Conservation (phyloP, 2,888 invertebrate genomes). For the Lasioglossum calceatum region DNA sequence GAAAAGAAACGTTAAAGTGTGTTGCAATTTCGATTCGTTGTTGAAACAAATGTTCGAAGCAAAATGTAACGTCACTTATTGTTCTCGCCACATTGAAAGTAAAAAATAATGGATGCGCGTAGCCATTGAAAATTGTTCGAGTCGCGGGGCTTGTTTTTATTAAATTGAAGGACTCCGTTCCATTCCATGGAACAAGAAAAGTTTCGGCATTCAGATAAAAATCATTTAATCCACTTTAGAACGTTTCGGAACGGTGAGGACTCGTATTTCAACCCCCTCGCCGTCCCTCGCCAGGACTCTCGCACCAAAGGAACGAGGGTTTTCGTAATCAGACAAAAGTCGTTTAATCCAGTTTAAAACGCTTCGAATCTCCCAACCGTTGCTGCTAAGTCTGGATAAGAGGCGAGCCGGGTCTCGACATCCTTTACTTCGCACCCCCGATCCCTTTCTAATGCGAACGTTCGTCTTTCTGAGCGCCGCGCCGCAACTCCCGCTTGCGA, state of each 20-base stretch:
- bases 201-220: neutral
- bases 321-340: neutral
- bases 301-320: neutral
- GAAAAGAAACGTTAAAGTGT: too few relatives aligned
- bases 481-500: constrained; percentile 11
- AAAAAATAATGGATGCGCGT: neutral
- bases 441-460: neutral
- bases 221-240: constrained; percentile 9
- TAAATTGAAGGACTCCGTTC: neutral
- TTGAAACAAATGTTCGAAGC: too few relatives aligned
- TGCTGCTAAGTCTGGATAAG: constrained; percentile 23
- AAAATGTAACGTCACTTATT: neutral
- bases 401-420: constrained; percentile 15
- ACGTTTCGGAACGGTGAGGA: neutral
- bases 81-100: too few relatives aligned
- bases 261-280: neutral
- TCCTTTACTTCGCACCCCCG: constrained; percentile 1
- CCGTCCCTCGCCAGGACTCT: neutral
- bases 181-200: neutral
- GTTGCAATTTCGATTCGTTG: too few relatives aligned
- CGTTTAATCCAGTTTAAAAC: constrained; percentile 2
- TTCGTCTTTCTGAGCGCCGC: constrained; percentile 27
- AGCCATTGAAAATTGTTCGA: neutral
- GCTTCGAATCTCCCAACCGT: neutral
- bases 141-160: neutral